Evolutionary conservation across 2,797 vertebrate species (phyloP).

Genomic region (Sebastes diploproa): DNA sequence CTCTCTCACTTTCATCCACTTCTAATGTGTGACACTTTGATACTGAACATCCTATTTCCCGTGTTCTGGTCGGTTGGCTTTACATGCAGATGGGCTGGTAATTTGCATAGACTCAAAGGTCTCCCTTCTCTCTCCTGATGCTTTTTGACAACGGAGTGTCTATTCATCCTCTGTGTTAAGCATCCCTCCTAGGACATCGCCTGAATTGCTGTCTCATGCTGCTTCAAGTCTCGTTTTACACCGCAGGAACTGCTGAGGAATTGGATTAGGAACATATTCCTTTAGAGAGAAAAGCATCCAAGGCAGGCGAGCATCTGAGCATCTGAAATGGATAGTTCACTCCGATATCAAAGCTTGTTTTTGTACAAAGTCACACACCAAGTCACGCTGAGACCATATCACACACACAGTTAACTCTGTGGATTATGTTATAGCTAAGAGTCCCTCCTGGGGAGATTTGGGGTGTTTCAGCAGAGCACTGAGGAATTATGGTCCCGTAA

Average conservation of each 20-base stretch:
- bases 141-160: constrained; percentile 68
- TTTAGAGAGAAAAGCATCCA: constrained; percentile 58
- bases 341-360: constrained; percentile 64
- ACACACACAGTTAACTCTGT: constrained; percentile 45
- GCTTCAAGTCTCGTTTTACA: constrained; percentile 74
- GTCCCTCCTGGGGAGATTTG: constrained; percentile 41
- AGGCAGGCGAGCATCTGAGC: constrained; percentile 31
- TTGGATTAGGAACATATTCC: constrained; percentile 71
- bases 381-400: constrained; percentile 60
- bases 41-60: constrained; percentile 73
- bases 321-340: constrained; percentile 53
- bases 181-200: constrained; percentile 62
- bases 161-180: constrained; percentile 73
- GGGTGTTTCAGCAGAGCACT: constrained; percentile 18
- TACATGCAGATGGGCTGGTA: constrained; percentile 69
- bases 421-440: constrained; percentile 30
- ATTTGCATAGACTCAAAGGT: constrained; percentile 78
- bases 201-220: constrained; percentile 77
- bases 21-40: constrained; percentile 77
- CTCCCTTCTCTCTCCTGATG: constrained; percentile 69
- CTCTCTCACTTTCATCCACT: constrained; percentile 66
- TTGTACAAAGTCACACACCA: constrained; percentile 50
- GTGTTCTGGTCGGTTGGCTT: constrained; percentile 72
- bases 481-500: constrained; percentile 31
- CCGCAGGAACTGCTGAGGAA: constrained; percentile 63